A percentile compares a stretch with the other conserved stretches of the same genome.
Evolutionary conservation across 2,113 vertebrate species (phyloP).

Genomic region (Antennarius striatus): DNA sequence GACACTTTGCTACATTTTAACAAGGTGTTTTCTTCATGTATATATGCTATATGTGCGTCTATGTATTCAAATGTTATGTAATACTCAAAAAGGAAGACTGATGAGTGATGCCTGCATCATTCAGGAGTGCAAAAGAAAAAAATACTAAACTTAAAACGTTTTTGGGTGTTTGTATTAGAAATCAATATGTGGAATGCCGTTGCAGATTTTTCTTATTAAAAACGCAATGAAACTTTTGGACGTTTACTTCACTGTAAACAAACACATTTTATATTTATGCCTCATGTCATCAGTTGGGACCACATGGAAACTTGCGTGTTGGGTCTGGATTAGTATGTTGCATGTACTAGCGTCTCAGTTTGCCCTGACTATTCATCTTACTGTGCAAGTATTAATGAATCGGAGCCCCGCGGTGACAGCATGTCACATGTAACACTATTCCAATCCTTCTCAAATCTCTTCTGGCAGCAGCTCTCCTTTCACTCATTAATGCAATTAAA

Average conservation of each 20-base stretch:
- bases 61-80: background rate
- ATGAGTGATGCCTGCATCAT: conserved; percentile 4
- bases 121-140: conserved; percentile 2
- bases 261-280: conserved; percentile 51
- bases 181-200: conserved; percentile 29
- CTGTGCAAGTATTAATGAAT: conserved; percentile 34
- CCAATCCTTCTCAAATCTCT: conserved; percentile 32
- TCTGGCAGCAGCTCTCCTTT: conserved; percentile 51
- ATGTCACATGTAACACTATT: conserved; percentile 34
- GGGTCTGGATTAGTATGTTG: conserved; percentile 23
- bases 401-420: conserved; percentile 29
- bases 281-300: conserved; percentile 43
- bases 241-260: conserved; percentile 50
- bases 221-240: conserved; percentile 32
- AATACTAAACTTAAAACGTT: background rate
- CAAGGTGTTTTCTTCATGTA: background rate
- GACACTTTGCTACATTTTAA: background rate
- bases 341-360: conserved; percentile 26
- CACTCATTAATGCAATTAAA: conserved; percentile 73
- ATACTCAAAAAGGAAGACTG: background rate
- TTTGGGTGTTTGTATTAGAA: conserved; percentile 39
- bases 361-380: conserved; percentile 17
- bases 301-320: conserved; percentile 40
- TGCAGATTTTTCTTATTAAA: conserved; percentile 49
- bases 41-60: no score